These are phyloP conservation scores for Eristalis pertinax DNA, from an alignment of 2,888 invertebrate genomes.

Conservation along the genomic window DNA sequence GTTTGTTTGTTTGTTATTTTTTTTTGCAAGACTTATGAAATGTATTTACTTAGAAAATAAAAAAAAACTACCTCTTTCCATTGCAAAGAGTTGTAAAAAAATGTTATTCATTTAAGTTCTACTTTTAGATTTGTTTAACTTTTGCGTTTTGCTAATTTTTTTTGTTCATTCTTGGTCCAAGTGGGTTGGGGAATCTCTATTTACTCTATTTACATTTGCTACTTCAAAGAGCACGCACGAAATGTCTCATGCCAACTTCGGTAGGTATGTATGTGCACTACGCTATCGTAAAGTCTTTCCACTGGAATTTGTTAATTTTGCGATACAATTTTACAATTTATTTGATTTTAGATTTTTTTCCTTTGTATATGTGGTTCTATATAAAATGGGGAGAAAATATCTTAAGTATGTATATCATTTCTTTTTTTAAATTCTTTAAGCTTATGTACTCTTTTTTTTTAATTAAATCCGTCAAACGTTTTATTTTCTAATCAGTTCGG, in stretches of 20 bases:
- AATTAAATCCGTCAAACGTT: slow-evolving; percentile 29
- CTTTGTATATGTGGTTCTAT: slow-evolving; percentile 3
- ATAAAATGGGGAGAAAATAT: slow-evolving; percentile 12
- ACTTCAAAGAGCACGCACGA: neutral
- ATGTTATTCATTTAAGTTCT: neutral
- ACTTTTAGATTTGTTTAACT: slow-evolving; percentile 13
- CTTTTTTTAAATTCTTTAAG: neutral
- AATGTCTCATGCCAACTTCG: neutral
- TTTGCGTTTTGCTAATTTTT: slow-evolving; percentile 9
- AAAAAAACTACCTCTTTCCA: neutral
- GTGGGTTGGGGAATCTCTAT: slow-evolving; percentile 8
- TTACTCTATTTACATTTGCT: neutral
- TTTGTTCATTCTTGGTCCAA: slow-evolving; percentile 27
- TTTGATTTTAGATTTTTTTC: neutral
- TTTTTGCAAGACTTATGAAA: neutral
- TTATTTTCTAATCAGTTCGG: slow-evolving; percentile 40
- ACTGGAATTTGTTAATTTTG: neutral
- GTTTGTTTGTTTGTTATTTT: neutral
- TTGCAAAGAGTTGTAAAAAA: slow-evolving; percentile 14
- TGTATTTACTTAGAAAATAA: neutral
- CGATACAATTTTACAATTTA: neutral
- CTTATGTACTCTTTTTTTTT: slow-evolving; percentile 2
- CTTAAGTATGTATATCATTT: neutral
- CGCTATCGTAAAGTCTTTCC: neutral
- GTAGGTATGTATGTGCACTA: neutral